Evolutionary conservation across 2,888 invertebrate species (phyloP), one percentile per base, ranked within the genome.

Genomic region (Pristionchus entomophagus): DNA sequence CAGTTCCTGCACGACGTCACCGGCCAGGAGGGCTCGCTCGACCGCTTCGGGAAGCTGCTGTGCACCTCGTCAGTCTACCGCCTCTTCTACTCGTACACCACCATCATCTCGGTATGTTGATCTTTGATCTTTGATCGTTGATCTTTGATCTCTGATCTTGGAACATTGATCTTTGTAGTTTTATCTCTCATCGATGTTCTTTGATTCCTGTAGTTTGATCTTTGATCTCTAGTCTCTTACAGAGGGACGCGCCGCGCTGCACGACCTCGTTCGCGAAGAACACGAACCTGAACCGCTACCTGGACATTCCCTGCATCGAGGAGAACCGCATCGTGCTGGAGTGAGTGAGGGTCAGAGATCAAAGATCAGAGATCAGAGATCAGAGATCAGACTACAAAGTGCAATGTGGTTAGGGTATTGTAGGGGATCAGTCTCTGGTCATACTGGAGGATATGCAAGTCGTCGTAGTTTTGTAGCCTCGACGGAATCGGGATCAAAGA

Each of bases 31-130:
- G 29, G 6, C 6, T 29, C 29, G 14, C 19, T 65, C 10, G 65
- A 65, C 29, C 65, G 65, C 14, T 83, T 35, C 41, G 83, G n/a
- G 22, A 56, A 83, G 19, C 12, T 59, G 38, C 22, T 83, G 56
- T 38, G 45, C 17, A 29, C 56, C 35, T 83, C 83, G 14, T 83
- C 83, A 2, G 83, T 83, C 29, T 45, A 56, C 41, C 59, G 83
- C 5, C 35, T 83, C 5, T 83, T 83, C 83, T 83, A 83, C 32
- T 22, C 56, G n/a, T 83, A 83, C 83, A 59, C 83, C 19, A 26
- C 35, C 38, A 83, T 83, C 83, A 83, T 83, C 26, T 62, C 83
- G 41, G 83, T 83, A 2, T 26, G 81, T 65, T 12, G 14, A n/a
- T n/a, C n/a, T 56, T 22, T 22, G 17, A 14, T 17, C 5, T 56